Base-by-base conservation (phyloP, 1,140 invertebrate genomes). In the Sminthurides bifidus region DNA sequence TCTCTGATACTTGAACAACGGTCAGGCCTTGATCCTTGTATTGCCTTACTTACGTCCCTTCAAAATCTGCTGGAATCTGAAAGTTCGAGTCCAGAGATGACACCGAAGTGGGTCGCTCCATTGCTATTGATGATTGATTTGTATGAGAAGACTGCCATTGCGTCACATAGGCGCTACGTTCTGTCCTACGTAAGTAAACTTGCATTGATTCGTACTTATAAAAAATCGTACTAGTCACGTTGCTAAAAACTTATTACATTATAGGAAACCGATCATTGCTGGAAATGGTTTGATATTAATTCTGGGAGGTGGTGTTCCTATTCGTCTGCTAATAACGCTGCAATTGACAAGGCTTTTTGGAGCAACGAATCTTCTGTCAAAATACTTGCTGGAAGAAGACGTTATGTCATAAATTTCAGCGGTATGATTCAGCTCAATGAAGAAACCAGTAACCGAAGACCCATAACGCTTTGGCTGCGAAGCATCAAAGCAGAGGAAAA, bases 251-350 rank as follows among this genome's bases (percentile, higher is more conserved):
- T 50, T 43, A 50, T 30, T 23, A 27, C 37, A 15, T 54, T 56
- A 5, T 40, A 73, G 70, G 67, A 71, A 49, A 72, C 63, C 59
- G 75, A 73, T 40, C 76, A 80, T 38, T 69, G 77, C 2, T 92
- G 87, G 88, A 85, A 87, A 65, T 91, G 86, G 86, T 90, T 87
- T 69, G 87, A 92, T 68, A 75, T 87, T 24, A 79, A 80, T 15
- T 81, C 79, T 12, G 84, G 85, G 6, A 82, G 83, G 66, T 92
- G 88, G 88, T 84, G 79, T 45, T 72, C 78, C 26, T 91, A 91
- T 65, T 80, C 81, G 1, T 69, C 77, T 3, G 66, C 74, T 5
- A 88, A 88, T 61, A 90, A 90, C 68, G 80, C 83, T 65, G 72
- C 81, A 1, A 90, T 92, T 31, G 85, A 90, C 66, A 82, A 87